Evolutionary conservation across 2,797 vertebrate genomes (phyloP), one percentile per base, ranked within the genome.

Genomic region (Vultur gryphus): DNA sequence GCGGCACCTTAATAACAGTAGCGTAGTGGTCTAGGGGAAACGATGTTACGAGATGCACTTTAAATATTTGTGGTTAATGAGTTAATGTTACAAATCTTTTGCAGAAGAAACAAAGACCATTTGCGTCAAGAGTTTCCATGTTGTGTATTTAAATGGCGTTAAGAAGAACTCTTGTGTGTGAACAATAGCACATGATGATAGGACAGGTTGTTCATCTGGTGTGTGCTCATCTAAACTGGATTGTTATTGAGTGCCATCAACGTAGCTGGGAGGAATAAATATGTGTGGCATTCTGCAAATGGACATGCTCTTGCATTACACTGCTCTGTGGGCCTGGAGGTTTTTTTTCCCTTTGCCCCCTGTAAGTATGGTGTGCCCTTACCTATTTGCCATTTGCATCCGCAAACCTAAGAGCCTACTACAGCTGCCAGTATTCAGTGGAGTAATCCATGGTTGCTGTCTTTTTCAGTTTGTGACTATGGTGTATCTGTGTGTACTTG

Each of bases 41-140:
- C 84, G 46, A 5, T 54, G 89, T 73, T 87, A 64, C 0, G 9
- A 88, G 90, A 89, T 81, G 46, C 58, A 18, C 44, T 76, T 72
- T 28, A 64, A 92, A 37, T 90, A 69, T 94, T 94, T 95, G 66
- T n/a, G 25, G 75, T 37, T 93, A 96, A 84, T 84, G 78, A 96
- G 65, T 82, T 91, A n/a, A 89, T 46, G 86, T 43, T 73, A 41
- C 66, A 84, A 41, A n/a, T 82, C 80, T 48, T 55, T 84, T 96
- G 86, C 69, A 44, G 61, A 39, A 89, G 93, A 87, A 82, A 88
- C 92, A 93, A 89, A 94, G 84, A 82, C 87, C 3, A 6, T 72
- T 83, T 97, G 89, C 93, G 65, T 97, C 95, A 96, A 57, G 95
- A 62, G 87, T 77, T 92, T 86, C 75, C 37, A 24, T 3, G 44